Base-by-base conservation (phyloP, 2,888 invertebrate species). In the Dolichopus griseipennis region DNA sequence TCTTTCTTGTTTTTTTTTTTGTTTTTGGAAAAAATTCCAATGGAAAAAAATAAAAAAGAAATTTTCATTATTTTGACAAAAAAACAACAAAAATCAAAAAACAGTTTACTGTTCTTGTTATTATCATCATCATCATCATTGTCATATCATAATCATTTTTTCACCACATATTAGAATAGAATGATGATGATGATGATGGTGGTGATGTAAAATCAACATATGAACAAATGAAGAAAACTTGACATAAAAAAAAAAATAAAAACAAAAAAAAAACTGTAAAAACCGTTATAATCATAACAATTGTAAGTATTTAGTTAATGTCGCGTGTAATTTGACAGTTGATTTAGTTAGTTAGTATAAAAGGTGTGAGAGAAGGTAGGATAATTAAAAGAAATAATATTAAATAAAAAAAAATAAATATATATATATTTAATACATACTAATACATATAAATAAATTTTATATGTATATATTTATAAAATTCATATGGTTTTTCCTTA, bases 281-380 rank as follows among this genome's bases (percentile, higher is more conserved):
- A 41, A 41, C 27, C 3, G 27, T 27, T 27, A 41, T 41, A 12
- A 41, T 41, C 9, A 41, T 52, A 52, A 52, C 52, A 52, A 52
- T 52, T 52, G 52, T 52, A 52, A 52, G 5, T 15, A n/a, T 52
- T 52, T 52, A 52, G 52, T 52, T 52, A 52, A 52, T 52, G 52
- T 52, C 52, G 52, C 52, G 52, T 52, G 52, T 52, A 52, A 52
- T 52, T 52, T 52, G 52, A 52, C 52, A 52, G 52, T 52, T 52
- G 52, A 52, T 52, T 52, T 52, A 52, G 52, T n/a, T 7, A 52
- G 27, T 27, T n/a, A n/a, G n/a, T n/a, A n/a, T n/a, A 27, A 27
- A 52, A 52, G n/a, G 52, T 52, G n/a, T n/a, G n/a, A n/a, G n/a
- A n/a, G 52, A 52, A 52, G 52, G 18, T 52, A 52, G 52, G 52